Evolutionary conservation across 2,888 invertebrate species (phyloP).

Genomic region (Dynastes tityus): DNA sequence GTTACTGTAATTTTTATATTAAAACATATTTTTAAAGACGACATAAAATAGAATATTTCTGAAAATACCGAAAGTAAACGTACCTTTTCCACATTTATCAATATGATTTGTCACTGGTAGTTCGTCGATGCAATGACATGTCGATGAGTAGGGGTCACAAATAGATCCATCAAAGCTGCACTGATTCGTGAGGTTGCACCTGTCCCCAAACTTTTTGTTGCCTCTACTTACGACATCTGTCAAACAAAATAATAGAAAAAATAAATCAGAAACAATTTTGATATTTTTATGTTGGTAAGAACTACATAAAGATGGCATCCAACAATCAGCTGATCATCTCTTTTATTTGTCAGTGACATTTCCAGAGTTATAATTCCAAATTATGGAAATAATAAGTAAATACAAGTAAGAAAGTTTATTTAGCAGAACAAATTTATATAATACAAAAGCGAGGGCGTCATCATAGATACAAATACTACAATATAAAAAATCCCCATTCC

Average conservation of each 20-base stretch:
- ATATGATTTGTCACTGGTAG: conserved; percentile 86
- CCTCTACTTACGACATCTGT: conserved; percentile 75
- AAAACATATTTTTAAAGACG: neutral
- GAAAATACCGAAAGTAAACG: conserved; percentile 65
- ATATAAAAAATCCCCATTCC: no score
- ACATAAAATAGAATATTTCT: neutral
- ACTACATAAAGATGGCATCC: no score
- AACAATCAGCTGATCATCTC: no score
- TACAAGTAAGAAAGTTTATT: no score
- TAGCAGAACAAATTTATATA: no score
- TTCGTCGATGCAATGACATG: conserved; percentile 83
- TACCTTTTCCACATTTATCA: conserved; percentile 89
- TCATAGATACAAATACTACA: no score
- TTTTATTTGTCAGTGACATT: no score
- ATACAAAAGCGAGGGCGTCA: no score
- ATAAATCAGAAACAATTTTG: no score
- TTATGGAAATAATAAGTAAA: no score
- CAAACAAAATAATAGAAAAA: neutral
- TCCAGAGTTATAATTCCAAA: no score
- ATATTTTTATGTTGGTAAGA: no score
- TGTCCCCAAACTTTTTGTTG: conserved; percentile 83
- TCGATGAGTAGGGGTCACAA: conserved; percentile 80
- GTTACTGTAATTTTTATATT: neutral
- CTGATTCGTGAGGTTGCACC: conserved; percentile 80
- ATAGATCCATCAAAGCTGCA: conserved; percentile 84